Evolutionary conservation across 2,113 vertebrate species (phyloP), one percentile per base, ranked within the genome.

Genomic region (Rana temporaria): DNA sequence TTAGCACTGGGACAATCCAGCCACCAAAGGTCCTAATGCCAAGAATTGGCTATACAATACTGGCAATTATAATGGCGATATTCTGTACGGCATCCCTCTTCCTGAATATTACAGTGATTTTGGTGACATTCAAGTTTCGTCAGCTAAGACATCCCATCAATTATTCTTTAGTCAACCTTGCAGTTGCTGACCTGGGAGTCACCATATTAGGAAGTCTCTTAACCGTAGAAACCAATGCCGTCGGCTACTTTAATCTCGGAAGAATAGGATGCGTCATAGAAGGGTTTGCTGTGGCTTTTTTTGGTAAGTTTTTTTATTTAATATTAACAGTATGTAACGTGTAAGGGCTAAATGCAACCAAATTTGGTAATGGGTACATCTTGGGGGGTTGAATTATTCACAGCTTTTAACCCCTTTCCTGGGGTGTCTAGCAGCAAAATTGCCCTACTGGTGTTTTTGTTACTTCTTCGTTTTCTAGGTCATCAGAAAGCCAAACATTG

Each of bases 101-200:
- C 18, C 87, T 93, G 73, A 93, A 93, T 22, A 48, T 87, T 68
- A 91, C 90, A 59, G 91, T 93, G 87, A 90, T 93, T 72, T 85
- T 86, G 5, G 88, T 93, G 86, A 88, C 91, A 74, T 87, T 92
- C n/a, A 85, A 85, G 86, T 85, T 91, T 87, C 89, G 87, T 79
- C 90, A 94, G 88, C 89, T 94, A 86, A 87, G 87, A 81, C 91
- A 92, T 74, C 89, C 91, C 0, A 90, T 93, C 84, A 94, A 92
- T 85, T 91, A 90, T 75, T 91, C 91, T 81, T 88, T 93, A 83
- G 89, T 94, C 84, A 93, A 93, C 87, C 89, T 92, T 86, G 90
- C 92, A 4, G 89, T 89, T 66, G 87, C 91, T 59, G 91, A 93
- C 86, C 89, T 93, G 77, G 92, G 92, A 65, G 89, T 86, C 9